Conservation (phyloP, 1,140 invertebrate genomes). For the Holcopasites calliopsidis region DNA sequence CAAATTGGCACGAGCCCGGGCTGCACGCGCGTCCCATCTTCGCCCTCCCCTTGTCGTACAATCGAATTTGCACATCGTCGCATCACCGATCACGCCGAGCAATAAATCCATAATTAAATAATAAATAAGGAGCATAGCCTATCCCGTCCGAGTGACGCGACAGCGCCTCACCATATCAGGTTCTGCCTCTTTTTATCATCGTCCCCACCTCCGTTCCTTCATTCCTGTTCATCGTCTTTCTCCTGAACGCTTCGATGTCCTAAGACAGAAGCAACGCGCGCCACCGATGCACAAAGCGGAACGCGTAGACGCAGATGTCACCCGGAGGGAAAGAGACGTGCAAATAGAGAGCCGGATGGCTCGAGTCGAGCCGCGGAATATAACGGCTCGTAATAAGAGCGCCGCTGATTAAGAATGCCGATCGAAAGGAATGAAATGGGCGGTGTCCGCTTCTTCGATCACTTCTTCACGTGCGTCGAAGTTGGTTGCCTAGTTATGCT, state of each 20-base stretch:
- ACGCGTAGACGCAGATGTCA: conserved; percentile 4
- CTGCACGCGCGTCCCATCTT: not conserved
- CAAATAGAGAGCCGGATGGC: conserved; percentile 6
- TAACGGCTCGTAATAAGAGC: conserved; percentile 58
- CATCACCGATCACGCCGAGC: conserved; percentile 56
- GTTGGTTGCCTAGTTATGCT: conserved; percentile 66
- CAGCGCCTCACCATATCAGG: conserved; percentile 70
- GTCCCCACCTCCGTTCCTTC: conserved; percentile 44
- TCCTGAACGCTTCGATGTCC: not conserved
- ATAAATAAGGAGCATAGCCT: conserved; percentile 67
- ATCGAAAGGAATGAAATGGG: conserved; percentile 40
- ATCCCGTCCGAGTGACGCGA: conserved; percentile 57
- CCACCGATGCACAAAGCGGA: not conserved
- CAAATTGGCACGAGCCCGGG: conserved; percentile 58
- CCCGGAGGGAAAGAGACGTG: conserved; percentile 12
- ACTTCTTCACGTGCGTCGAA: conserved; percentile 43
- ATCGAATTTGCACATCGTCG: conserved; percentile 48
- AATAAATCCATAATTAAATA: conserved; percentile 76
- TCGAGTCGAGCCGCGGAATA: conserved; percentile 5
- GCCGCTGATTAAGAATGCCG: conserved; percentile 60
- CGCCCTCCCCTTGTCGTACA: not conserved
- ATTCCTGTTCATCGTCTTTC: not conserved
- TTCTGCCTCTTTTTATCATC: conserved; percentile 67
- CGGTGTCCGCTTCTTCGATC: conserved; percentile 53
- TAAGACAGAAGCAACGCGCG: not conserved